Percentiles rank a stretch among this genome's conserved stretches.
Conservation (phyloP, 2,888 invertebrate species). For the Leptarthrus brevirostris region DNA sequence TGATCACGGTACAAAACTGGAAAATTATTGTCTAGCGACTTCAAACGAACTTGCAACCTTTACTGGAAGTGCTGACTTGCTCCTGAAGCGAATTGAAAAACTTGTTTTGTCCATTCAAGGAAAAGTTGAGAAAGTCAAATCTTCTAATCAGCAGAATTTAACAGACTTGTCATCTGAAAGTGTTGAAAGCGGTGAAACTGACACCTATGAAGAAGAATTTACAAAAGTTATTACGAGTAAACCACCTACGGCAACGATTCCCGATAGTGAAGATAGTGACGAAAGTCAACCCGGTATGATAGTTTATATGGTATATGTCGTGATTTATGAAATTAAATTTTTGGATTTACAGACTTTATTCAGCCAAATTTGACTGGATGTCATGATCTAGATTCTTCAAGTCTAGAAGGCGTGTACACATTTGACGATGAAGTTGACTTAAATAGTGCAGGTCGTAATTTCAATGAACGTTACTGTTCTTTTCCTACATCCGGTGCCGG, state of each 20-base stretch:
- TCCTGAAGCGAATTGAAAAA: conserved; percentile 62
- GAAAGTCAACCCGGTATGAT: too few species aligned
- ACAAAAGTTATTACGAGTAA: neutral
- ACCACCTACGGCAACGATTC: neutral
- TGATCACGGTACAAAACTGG: conserved; percentile 56
- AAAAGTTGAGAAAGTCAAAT: conserved; percentile 54
- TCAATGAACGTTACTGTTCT: conserved; percentile 68
- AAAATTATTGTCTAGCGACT: conserved; percentile 60
- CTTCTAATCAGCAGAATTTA: too few species aligned
- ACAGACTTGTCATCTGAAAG: too few species aligned
- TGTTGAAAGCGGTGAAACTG: conserved; percentile 46
- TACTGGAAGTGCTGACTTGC: conserved; percentile 61
- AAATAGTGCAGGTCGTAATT: conserved; percentile 64
- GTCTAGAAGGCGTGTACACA: conserved; percentile 67
- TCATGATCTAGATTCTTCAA: conserved; percentile 62
- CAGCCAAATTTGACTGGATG: conserved; percentile 64
- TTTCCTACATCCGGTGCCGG: conserved; percentile 68
- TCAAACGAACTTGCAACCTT: conserved; percentile 61
- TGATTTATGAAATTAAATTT: too few species aligned
- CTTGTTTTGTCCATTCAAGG: conserved; percentile 58
- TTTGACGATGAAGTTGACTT: conserved; percentile 60
- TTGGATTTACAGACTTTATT: conserved; percentile 57
- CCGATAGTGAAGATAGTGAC: neutral
- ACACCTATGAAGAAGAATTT: conserved; percentile 49
- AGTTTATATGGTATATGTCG: too few species aligned